These are phyloP conservation scores for Callimorpha dominula DNA, from an alignment of 2,888 invertebrate species.

Conservation along the genomic window DNA sequence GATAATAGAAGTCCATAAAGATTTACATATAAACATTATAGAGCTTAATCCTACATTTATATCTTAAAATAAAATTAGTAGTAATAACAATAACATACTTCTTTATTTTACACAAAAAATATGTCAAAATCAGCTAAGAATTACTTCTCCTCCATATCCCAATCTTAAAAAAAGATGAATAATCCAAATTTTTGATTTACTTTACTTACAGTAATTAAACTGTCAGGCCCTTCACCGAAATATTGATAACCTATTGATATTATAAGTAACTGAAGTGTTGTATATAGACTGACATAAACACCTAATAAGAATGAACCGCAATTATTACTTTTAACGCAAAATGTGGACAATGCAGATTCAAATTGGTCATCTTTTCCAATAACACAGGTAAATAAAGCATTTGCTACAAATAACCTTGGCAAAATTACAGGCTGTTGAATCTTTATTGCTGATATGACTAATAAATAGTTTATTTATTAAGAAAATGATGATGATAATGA, in stretches of 20 bases:
- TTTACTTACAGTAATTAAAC: not conserved
- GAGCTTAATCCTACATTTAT: not conserved
- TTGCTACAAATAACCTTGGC: not conserved
- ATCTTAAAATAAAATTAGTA: not conserved
- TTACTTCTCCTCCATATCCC: no score
- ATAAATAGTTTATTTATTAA: not conserved
- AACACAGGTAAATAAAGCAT: not conserved
- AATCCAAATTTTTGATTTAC: not conserved
- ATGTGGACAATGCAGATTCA: not conserved
- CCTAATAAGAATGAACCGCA: not conserved
- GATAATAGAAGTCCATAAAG: not conserved
- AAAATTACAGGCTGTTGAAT: not conserved
- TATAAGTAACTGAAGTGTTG: not conserved
- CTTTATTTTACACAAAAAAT: no score
- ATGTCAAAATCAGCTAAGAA: no score
- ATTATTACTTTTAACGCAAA: not conserved
- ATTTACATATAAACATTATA: not conserved
- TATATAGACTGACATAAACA: not conserved
- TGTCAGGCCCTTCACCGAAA: not conserved
- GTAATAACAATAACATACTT: no score
- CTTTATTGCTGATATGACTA: not conserved
- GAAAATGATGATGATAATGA: not conserved
- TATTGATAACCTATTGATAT: not conserved
- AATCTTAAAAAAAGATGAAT: no score
- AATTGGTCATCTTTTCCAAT: not conserved